These are phyloP conservation scores for Tenodera sinensis DNA, from an alignment of 2,888 invertebrate genomes.

Conservation along the genomic window DNA sequence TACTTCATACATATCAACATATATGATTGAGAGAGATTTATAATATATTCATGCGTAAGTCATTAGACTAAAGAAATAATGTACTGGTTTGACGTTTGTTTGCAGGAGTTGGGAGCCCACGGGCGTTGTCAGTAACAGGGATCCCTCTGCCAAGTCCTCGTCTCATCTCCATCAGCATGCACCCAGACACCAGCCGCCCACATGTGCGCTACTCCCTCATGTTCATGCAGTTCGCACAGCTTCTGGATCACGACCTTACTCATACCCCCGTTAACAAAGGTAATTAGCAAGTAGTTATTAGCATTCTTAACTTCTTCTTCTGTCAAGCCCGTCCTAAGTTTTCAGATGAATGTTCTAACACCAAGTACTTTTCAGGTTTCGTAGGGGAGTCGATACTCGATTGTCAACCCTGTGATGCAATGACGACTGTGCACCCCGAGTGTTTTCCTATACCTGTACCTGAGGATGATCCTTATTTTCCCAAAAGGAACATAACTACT, in stretches of 20 bases:
- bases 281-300: slow-evolving; percentile 25
- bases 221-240: slow-evolving; percentile 56
- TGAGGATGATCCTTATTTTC: slow-evolving; percentile 50
- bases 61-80: too few species aligned
- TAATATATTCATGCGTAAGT: too few species aligned
- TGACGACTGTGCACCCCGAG: slow-evolving; percentile 48
- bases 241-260: slow-evolving; percentile 55
- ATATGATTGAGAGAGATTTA: too few species aligned
- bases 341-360: background rate
- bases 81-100: slow-evolving; percentile 9
- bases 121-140: slow-evolving; percentile 42
- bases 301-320: background rate
- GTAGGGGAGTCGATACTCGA: slow-evolving; percentile 46
- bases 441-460: slow-evolving; percentile 54
- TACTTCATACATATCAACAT: too few species aligned
- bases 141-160: slow-evolving; percentile 47
- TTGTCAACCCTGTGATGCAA: slow-evolving; percentile 50
- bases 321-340: too few species aligned
- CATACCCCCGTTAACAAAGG: slow-evolving; percentile 52
- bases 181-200: slow-evolving; percentile 46
- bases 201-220: slow-evolving; percentile 49
- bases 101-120: slow-evolving; percentile 45
- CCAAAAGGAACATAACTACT: slow-evolving; percentile 43
- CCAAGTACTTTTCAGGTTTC: slow-evolving; percentile 38
- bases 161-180: slow-evolving; percentile 47